A percentile compares a stretch with the other conserved stretches of the same genome.
These are phyloP conservation scores for Idaea dimidiata DNA, from an alignment of 2,888 invertebrate species.

Conservation along the genomic window DNA sequence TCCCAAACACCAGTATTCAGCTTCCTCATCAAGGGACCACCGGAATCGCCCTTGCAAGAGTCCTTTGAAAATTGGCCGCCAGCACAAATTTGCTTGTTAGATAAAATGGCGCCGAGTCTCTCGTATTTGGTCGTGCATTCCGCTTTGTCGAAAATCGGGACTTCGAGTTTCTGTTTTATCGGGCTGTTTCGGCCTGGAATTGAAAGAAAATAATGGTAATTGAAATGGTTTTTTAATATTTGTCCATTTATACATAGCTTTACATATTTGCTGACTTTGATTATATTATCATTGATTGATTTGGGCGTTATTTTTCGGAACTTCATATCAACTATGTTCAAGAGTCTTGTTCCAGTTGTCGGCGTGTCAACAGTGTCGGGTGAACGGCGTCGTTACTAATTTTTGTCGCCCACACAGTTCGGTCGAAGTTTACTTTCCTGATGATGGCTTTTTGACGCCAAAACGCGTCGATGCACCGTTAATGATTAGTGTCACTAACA, in stretches of 20 bases:
- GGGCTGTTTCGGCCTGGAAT: slow-evolving; percentile 70
- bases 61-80: slow-evolving; percentile 85
- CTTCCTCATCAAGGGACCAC: slow-evolving; percentile 86
- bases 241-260: background rate
- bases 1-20: slow-evolving; percentile 78
- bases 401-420: no score
- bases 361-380: no score
- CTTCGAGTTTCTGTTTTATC: slow-evolving; percentile 82
- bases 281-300: no score
- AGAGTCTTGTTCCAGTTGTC: no score
- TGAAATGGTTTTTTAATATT: background rate
- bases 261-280: no score
- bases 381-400: no score
- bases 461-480: no score
- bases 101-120: slow-evolving; percentile 68
- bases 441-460: no score
- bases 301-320: no score
- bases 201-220: background rate
- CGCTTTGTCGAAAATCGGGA: slow-evolving; percentile 78
- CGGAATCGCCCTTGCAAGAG: slow-evolving; percentile 88
- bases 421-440: no score
- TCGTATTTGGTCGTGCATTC: slow-evolving; percentile 78
- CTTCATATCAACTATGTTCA: no score
- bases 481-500: no score
- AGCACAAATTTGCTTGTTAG: slow-evolving; percentile 84